Base-by-base conservation (phyloP, 2,113 vertebrate species). In the Istiophorus platypterus region DNA sequence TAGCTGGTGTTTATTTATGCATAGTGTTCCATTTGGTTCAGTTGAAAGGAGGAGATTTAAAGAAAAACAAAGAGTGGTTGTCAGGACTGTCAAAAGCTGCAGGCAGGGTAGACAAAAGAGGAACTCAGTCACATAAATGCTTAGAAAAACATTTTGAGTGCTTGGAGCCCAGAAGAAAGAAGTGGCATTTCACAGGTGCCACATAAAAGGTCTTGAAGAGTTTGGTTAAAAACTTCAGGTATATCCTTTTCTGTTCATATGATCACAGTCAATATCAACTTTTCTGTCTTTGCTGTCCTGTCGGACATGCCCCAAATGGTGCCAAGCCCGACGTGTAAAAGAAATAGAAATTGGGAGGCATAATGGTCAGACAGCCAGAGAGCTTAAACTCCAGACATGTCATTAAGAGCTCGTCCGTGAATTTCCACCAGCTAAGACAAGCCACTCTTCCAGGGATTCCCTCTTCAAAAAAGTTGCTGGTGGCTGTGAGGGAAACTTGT, bases 1-100 rank as follows among this genome's bases (percentile, higher is more conserved):
- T 65, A 31, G 66, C 51, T 63, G 8, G 4, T 79, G 71, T 82
- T 86, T 80, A 78, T 85, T 80, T 64, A 67, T 80, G 72, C 78
- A 63, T 52, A 62, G 78, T 52, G 70, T 31, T 65, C 37, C 73
- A 70, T 59, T 78, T 29, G 67, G n/a, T 76, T 70, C 79, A 47
- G 41, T 42, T 75, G 70, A 76, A 76, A 81, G 70, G 24, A 69
- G 24, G 66, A 26, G 63, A 62, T 42, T 62, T 58, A 13, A 29
- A 64, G 49, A 63, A 67, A 75, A 72, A 67, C 29, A 80, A 67
- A 78, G 67, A 54, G 20, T 15, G 20, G 56, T 54, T 27, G 1
- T 24, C 66, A 75, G 65, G 51, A 59, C 37, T 47, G 57, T 72
- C 20, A 41, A 20, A 65, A 54, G 58, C 81, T 59, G 39, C 51